Evolutionary conservation across 1,140 invertebrate species (phyloP), one percentile per base, ranked within the genome.

Genomic region (Nilaparvata lugens): DNA sequence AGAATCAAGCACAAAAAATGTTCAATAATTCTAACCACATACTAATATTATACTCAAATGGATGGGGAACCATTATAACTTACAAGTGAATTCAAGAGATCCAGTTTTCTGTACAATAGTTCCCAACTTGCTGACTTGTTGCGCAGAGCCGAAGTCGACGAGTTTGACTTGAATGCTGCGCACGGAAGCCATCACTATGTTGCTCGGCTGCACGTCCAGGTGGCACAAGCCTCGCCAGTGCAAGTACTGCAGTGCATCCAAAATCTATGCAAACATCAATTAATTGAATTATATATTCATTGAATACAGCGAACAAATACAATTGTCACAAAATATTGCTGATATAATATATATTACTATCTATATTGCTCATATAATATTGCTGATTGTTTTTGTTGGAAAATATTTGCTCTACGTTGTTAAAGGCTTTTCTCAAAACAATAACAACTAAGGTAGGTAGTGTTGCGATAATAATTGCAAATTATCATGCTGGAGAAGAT

Each of bases 191-290:
- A 98, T 94, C 0, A 98, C 91, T n/a, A 98, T 81, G 72, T 97
- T 98, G 67, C 95, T 93, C 0, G 96, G 96, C 72, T 98, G 93
- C 16, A 99, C 76, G 72, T 98, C 91, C 23, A 98, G 75, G 74
- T 97, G 93, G 62, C 89, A 90, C 63, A 91, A 86, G 1, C 91
- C 93, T 69, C 90, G 79, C 87, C 93, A 94, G 71, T 98, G 94
- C 6, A 98, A 75, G 71, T 96, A 97, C 70, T 95, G 90, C 7
- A 95, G 72, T 0, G 82, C 93, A 71, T 95, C 91, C 35, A 95
- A 73, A 2, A 94, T 78, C 78, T 90, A 65, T 9, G 2, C 31
- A 35, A 35, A 28, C 9, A 28, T 28, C 28, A 40, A 35, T n/a
- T n/a, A n/a, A n/a, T n/a, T n/a, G n/a, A n/a, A n/a, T n/a, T n/a